Conservation (phyloP, 2,797 vertebrate genomes). For the Morelia viridis region DNA sequence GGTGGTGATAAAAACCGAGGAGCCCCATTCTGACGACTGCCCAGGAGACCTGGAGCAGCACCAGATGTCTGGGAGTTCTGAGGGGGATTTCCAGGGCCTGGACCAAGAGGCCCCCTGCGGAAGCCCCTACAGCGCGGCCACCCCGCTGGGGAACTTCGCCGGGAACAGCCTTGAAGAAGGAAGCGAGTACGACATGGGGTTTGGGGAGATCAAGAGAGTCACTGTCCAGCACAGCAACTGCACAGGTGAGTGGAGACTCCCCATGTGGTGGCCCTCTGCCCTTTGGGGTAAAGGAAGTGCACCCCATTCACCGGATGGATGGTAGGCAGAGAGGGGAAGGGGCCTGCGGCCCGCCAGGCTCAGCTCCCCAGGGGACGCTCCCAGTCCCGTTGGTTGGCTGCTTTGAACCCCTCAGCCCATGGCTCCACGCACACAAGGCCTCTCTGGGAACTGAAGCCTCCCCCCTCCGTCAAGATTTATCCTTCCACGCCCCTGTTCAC, state of each 20-base stretch:
- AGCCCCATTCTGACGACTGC: conserved; percentile 75
- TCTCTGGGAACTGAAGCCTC: too few species aligned
- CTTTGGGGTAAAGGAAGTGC: too few species aligned
- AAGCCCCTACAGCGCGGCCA: conserved; percentile 71
- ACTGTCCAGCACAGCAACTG: conserved; percentile 74
- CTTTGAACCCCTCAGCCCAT: too few species aligned
- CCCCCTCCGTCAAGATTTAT: too few species aligned
- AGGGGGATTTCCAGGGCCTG: conserved; percentile 72
- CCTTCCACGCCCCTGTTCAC: too few species aligned
- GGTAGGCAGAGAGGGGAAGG: neutral
- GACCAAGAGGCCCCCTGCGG: conserved; percentile 69
- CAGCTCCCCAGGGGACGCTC: neutral
- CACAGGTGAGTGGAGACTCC: conserved; percentile 48
- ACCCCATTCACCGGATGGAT: too few species aligned
- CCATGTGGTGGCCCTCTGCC: too few species aligned
- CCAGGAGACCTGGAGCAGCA: conserved; percentile 70
- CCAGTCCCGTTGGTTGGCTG: too few species aligned
- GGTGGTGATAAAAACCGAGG: conserved; percentile 78
- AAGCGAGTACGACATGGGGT: conserved; percentile 61
- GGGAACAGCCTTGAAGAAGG: conserved; percentile 68
- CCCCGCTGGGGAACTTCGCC: conserved; percentile 52
- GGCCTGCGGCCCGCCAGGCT: neutral
- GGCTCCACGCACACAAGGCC: too few species aligned
- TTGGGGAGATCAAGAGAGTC: conserved; percentile 75
- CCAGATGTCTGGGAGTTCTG: conserved; percentile 58